Evolutionary conservation across 2,797 vertebrate species (phyloP).

Genomic region (Sebastiscus albofasciatus): DNA sequence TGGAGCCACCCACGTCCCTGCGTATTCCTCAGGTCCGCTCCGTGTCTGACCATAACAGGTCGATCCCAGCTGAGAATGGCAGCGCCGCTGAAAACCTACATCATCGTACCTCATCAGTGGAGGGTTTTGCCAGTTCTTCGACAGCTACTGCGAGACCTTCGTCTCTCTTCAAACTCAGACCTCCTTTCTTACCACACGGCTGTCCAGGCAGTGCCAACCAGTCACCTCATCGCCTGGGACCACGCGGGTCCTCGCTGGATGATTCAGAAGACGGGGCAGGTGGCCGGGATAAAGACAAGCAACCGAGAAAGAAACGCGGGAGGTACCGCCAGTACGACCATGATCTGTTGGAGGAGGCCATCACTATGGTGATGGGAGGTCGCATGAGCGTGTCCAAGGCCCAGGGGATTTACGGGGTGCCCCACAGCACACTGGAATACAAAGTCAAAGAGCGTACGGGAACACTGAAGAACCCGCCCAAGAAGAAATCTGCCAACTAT

Average conservation of each 20-base stretch:
- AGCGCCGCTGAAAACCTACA: constrained; percentile 90
- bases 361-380: constrained; percentile 96
- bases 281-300: constrained; percentile 95
- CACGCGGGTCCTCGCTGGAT: constrained; percentile 83
- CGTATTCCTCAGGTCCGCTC: constrained; percentile 99
- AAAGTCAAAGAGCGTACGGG: constrained; percentile 99
- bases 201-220: constrained; percentile 59
- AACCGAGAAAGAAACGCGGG: constrained; percentile 97
- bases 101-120: constrained; percentile 81
- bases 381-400: constrained; percentile 99
- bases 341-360: constrained; percentile 98
- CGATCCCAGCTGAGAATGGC: constrained; percentile 87
- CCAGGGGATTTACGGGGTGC: constrained; percentile 98
- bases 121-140: constrained; percentile 57
- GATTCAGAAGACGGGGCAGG: constrained; percentile 91
- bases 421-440: constrained; percentile 99
- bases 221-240: constrained; percentile 70
- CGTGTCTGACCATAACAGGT: constrained; percentile 86
- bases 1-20: constrained; percentile 87
- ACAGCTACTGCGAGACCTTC: constrained; percentile 59
- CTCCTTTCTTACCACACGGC: constrained; percentile 65
- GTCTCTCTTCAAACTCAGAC: constrained; percentile 74
- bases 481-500: constrained; percentile 92
- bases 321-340: constrained; percentile 98
- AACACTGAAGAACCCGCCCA: constrained; percentile 97